Evolutionary conservation across 2,113 vertebrate species (phyloP), one percentile per base, ranked within the genome.

Genomic region (Panurus biarmicus): DNA sequence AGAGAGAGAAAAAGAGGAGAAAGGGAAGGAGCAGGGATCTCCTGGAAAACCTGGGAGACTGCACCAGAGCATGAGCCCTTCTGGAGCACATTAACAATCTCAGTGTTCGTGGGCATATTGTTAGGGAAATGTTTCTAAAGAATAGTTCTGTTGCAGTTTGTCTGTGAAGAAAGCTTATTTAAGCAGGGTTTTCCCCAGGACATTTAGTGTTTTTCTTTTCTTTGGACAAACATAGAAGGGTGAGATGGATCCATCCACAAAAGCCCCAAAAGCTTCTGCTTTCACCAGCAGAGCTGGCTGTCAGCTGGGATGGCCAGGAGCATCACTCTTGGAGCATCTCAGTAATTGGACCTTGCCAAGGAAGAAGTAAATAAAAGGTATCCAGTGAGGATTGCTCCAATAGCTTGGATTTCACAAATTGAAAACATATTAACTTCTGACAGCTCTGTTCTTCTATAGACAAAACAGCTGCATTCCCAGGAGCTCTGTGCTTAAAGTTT

Each of bases 291-390:
- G 93, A 88, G 70, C 84, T 92, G 93, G 70, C 95, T 97, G 95
- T 96, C 96, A 96, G 40, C 88, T 93, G 87, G 76, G 91, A 96
- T 95, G 90, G 74, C 95, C 79, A 93, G 70, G 78, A 96, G 84
- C 94, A 97, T 97, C 96, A 95, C 81, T 96, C 96, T 94, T 93
- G 90, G 72, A 89, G 56, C 80, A 94, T 77, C 77, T 95, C 64
- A 47, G 93, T 94, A 95, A 96, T 91, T 96, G 87, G 58, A 54
- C 90, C 95, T 94, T 38, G 71, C 70, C 93, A 96, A 77, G 45
- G 67, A 94, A 87, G 90, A 83, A 64, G 67, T 94, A 89, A 97
- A 95, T 92, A 96, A 92, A 95, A 91, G 80, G 74, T 82, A 90
- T 42, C 91, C 36, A 2, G 54, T 66, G 89, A 96, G 76, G 74